These are phyloP conservation scores for Wasmannia auropunctata DNA, from an alignment of 1,140 invertebrate species.

Conservation along the genomic window DNA sequence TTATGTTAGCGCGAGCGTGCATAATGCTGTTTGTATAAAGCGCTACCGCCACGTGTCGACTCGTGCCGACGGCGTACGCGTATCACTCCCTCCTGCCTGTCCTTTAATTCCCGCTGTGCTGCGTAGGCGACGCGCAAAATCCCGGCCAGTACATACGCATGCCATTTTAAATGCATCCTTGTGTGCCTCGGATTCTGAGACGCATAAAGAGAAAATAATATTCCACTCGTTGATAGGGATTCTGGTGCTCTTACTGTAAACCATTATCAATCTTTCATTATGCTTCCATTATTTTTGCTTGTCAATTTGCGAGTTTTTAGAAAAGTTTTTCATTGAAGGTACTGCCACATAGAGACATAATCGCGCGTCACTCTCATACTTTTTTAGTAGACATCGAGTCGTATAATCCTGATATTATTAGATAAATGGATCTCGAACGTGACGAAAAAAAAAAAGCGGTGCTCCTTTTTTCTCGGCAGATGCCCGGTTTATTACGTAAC, in stretches of 20 bases:
- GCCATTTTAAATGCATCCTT: conserved; percentile 63
- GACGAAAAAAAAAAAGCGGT: neutral
- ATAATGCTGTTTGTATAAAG: conserved; percentile 81
- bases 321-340: neutral
- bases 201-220: conserved; percentile 11
- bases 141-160: conserved; percentile 49
- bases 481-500: conserved; percentile 35
- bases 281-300: no score
- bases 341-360: neutral
- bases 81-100: conserved; percentile 65
- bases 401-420: neutral
- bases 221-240: neutral
- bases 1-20: conserved; percentile 81
- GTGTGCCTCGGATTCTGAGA: neutral
- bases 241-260: neutral
- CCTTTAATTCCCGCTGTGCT: conserved; percentile 69
- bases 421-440: neutral
- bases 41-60: conserved; percentile 77
- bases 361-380: neutral
- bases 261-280: neutral
- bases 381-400: neutral
- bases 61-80: conserved; percentile 71
- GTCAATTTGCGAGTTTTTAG: neutral
- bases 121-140: conserved; percentile 56
- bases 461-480: conserved; percentile 32